Percentiles rank a stretch among this genome's conserved stretches.
Evolutionary conservation across 2,113 vertebrate genomes (phyloP).

Genomic region (Neodontobutis hainanensis): DNA sequence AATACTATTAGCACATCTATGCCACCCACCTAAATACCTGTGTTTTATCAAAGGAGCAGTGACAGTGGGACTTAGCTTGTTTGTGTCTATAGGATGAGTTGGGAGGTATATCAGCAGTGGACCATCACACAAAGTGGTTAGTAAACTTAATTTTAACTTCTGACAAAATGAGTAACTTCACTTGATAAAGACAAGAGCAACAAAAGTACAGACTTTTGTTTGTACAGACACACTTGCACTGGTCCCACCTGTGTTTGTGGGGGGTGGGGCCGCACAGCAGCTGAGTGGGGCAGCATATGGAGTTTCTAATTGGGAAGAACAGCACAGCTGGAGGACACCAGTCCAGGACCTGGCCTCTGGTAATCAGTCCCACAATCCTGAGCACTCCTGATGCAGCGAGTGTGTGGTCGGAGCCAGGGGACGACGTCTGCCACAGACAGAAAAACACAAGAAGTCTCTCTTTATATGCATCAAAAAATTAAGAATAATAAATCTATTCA

Average conservation of each 20-base stretch:
- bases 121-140: conserved; percentile 9
- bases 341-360: conserved; percentile 74
- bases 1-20: conserved; percentile 78
- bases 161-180: conserved; percentile 20
- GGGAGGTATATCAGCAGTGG: conserved; percentile 11
- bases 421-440: no score
- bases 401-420: neutral
- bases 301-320: conserved; percentile 83
- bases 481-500: no score
- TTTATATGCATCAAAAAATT: no score
- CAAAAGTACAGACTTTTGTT: conserved; percentile 14
- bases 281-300: conserved; percentile 78
- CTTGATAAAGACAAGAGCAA: conserved; percentile 17
- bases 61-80: conserved; percentile 37
- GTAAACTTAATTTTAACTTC: neutral
- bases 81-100: conserved; percentile 15
- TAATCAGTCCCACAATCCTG: conserved; percentile 74
- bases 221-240: conserved; percentile 17
- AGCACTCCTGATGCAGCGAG: conserved; percentile 24
- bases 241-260: conserved; percentile 72
- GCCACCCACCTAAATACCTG: conserved; percentile 83
- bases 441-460: no score
- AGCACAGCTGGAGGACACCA: conserved; percentile 80
- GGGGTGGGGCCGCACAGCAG: conserved; percentile 69
- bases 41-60: conserved; percentile 58